Base-by-base conservation (phyloP, 2,888 invertebrate species). In the Ptychoptera contaminata region DNA sequence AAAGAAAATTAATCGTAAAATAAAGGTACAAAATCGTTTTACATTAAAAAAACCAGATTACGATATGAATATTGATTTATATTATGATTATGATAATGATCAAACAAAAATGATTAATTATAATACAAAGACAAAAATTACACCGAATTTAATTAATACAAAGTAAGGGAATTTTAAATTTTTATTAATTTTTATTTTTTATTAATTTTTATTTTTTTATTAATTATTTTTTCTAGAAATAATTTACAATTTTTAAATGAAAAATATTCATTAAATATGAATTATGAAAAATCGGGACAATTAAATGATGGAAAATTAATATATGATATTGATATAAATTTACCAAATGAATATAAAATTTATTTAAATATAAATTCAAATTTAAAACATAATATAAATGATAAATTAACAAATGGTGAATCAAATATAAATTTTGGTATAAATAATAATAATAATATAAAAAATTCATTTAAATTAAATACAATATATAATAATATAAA, bases 11-110 rank as follows among this genome's bases (percentile, higher is more conserved):
- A 70, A 73, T 48, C 71, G 76, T 42, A 76, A 76, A 56, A 55
- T 79, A 30, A 79, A 77, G 54, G 60, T 69, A 5, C 77, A 75
- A 37, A 68, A 76, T 0, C 77, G 76, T 42, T 73, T 85, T 54
- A 64, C 71, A 1, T 60, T 77, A 1, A 71, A 72, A 42, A 70
- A 74, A 0, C 74, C 77, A 0, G 70, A 70, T 2, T 79, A 73
- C 59, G 72, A 74, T 48, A 68, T 76, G 0, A 74, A 76, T 40
- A 54, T 77, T 0, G 79, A 76, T 39, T 43, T 87, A 4, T 74
- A 69, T 52, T 74, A 82, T 30, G 76, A 84, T 58, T 79, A 72
- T 48, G 77, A 77, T 42, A 79, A 79, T 55, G 77, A 82, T 56
- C 77, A 77, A 37, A 73, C 67, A 37, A 79, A 81, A 53, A 79